Percentiles rank a stretch among this genome's conserved stretches.
Evolutionary conservation across 2,113 vertebrate genomes (phyloP).

Genomic region (Callopanchax toddi): DNA sequence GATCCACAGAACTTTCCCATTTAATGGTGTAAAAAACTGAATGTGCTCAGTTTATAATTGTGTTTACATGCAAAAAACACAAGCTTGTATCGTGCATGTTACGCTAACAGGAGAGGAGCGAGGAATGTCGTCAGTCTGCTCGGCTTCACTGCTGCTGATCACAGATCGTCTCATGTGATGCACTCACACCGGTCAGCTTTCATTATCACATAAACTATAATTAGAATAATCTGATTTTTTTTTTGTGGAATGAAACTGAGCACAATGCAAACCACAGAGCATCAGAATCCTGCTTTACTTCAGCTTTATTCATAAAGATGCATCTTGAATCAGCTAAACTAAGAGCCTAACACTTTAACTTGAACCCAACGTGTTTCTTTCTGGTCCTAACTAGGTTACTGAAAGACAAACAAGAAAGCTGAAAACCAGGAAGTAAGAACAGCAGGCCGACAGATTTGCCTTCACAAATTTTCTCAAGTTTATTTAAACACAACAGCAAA

Average conservation of each 20-base stretch:
- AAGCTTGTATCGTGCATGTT: background rate
- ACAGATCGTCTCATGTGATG: slow-evolving; percentile 26
- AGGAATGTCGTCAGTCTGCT: slow-evolving; percentile 57
- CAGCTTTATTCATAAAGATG: background rate
- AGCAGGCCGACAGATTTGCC: slow-evolving; percentile 1
- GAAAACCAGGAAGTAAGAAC: slow-evolving; percentile 27
- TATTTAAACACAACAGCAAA: background rate
- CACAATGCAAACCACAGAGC: background rate
- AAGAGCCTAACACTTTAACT: background rate
- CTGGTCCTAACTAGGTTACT: slow-evolving; percentile 10
- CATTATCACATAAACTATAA: background rate
- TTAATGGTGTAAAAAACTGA: background rate
- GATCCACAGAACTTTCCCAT: background rate
- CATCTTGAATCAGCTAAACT: no score
- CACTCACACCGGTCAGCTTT: background rate
- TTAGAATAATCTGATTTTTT: slow-evolving; percentile 6
- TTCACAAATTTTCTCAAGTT: slow-evolving; percentile 14
- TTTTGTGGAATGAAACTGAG: background rate
- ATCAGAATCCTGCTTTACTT: background rate
- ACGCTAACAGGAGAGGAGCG: slow-evolving; percentile 19
- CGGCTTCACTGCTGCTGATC: slow-evolving; percentile 24
- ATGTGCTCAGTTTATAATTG: background rate
- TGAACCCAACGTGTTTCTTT: background rate
- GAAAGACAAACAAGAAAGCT: slow-evolving; percentile 1
- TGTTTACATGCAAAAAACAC: background rate